Evolutionary conservation across 1,140 invertebrate species (phyloP).

Genomic region (Probaryconus sp.): DNA sequence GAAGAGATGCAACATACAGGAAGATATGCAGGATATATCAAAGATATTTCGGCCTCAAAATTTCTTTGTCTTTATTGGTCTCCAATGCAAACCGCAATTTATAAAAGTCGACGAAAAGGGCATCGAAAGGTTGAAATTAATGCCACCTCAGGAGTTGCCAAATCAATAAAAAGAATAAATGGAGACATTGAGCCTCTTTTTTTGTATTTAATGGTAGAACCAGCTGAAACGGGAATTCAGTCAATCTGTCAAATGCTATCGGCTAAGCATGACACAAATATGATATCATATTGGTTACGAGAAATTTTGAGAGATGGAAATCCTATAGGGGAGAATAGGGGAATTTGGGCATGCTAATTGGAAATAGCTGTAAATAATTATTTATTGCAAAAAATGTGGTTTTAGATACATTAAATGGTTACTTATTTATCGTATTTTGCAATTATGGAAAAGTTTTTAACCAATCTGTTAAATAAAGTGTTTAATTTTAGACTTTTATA

Average conservation of each 20-base stretch:
- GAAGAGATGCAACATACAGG: slow-evolving; percentile 25
- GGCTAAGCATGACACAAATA: slow-evolving; percentile 40
- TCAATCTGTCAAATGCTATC: slow-evolving; percentile 33
- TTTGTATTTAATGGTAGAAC: slow-evolving; percentile 6
- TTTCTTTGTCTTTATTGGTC: slow-evolving; percentile 45
- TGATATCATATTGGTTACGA: slow-evolving; percentile 24
- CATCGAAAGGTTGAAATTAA: slow-evolving; percentile 33
- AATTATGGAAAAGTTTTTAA: no score
- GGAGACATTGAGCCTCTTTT: slow-evolving; percentile 1
- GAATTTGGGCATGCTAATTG: no score
- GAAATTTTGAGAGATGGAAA: slow-evolving; percentile 20
- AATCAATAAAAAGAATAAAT: slow-evolving; percentile 11
- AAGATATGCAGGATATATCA: slow-evolving; percentile 33
- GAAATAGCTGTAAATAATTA: slow-evolving; percentile 24
- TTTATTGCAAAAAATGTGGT: no score
- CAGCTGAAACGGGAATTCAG: neutral
- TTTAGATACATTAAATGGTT: no score
- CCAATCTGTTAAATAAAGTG: no score
- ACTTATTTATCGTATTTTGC: no score
- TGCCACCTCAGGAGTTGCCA: slow-evolving; percentile 16
- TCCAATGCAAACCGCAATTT: slow-evolving; percentile 24
- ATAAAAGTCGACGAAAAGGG: slow-evolving; percentile 24
- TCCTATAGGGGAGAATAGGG: slow-evolving; percentile 8
- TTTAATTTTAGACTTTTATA: no score
- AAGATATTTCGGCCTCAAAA: slow-evolving; percentile 26